phyloP scores from a whole-genome alignment of 2,113 vertebrate genomes.

The Gallinago undulata region DNA sequence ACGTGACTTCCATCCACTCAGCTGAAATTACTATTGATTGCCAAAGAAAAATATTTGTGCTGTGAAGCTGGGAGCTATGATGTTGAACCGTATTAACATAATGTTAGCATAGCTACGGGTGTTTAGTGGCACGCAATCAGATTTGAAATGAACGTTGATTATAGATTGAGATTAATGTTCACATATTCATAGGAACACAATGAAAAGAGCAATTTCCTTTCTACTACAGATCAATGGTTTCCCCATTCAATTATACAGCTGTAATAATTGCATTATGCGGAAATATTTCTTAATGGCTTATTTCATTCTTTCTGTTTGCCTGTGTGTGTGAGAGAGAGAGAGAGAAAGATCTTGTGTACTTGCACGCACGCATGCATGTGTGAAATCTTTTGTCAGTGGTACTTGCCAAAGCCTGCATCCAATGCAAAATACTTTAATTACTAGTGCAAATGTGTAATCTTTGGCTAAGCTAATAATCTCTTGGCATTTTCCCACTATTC shows the following conservation, averaged over 20 bases:
- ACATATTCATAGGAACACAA: conserved; percentile 91
- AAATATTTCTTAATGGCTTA: conserved; percentile 88
- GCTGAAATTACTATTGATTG: conserved; percentile 89
- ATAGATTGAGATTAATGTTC: conserved; percentile 94
- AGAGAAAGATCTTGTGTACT: conserved; percentile 28
- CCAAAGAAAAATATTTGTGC: conserved; percentile 88
- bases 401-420: conserved; percentile 73
- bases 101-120: conserved; percentile 83
- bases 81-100: conserved; percentile 85
- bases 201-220: conserved; percentile 98
- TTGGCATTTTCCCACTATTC: conserved; percentile 56
- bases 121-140: conserved; percentile 85
- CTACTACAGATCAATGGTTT: conserved; percentile 99
- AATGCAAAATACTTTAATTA: conserved; percentile 79
- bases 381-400: conserved; percentile 76
- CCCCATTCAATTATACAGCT: conserved; percentile 98
- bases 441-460: conserved; percentile 70
- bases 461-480: conserved; percentile 73
- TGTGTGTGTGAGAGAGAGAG: conserved; percentile 3
- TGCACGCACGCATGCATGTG: conserved; percentile 25
- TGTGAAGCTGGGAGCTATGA: conserved; percentile 85
- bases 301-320: conserved; percentile 80
- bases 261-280: conserved; percentile 95
- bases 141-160: conserved; percentile 89
- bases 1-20: conserved; percentile 86